phyloP scores from a whole-genome alignment of 2,797 vertebrate genomes.

The Nannoperca australis region DNA sequence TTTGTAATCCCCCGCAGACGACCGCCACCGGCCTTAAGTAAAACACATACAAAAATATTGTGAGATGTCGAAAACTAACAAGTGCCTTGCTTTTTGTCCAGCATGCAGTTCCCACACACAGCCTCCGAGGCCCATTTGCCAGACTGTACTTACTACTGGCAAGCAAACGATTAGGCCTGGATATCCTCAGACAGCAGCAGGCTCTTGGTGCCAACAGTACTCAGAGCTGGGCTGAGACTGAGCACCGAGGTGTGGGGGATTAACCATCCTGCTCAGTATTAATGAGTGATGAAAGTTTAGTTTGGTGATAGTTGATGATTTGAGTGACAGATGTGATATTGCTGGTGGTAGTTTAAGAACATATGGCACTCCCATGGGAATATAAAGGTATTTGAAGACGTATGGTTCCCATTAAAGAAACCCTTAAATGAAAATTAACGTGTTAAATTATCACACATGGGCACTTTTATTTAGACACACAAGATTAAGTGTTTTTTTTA shows the following conservation, averaged over 20 bases:
- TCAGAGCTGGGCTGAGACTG: conserved; percentile 27
- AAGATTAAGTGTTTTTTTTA: not conserved
- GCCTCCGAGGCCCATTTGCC: conserved; percentile 42
- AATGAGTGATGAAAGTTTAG: conserved; percentile 28
- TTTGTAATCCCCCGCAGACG: conserved; percentile 11
- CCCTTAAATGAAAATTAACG: not conserved
- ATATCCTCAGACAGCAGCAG: conserved; percentile 51
- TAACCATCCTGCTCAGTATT: not conserved
- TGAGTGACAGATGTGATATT: conserved; percentile 36
- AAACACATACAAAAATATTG: conserved; percentile 24
- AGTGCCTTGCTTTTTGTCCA: conserved; percentile 34
- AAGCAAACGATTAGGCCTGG: conserved; percentile 52
- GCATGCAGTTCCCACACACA: conserved; percentile 51
- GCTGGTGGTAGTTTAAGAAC: conserved; percentile 21
- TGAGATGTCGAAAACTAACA: conserved; percentile 24
- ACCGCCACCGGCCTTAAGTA: not conserved
- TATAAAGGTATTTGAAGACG: not conserved
- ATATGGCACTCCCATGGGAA: not conserved
- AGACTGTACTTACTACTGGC: conserved; percentile 65
- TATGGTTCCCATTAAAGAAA: conserved; percentile 1
- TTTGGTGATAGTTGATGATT: conserved; percentile 22
- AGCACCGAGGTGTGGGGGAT: conserved; percentile 25
- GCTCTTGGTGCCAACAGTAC: conserved; percentile 52
- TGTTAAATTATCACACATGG: not conserved
- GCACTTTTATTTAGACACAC: not conserved